Conservation (phyloP, 2,113 vertebrate genomes). For the Misgurnus mizolepis region DNA sequence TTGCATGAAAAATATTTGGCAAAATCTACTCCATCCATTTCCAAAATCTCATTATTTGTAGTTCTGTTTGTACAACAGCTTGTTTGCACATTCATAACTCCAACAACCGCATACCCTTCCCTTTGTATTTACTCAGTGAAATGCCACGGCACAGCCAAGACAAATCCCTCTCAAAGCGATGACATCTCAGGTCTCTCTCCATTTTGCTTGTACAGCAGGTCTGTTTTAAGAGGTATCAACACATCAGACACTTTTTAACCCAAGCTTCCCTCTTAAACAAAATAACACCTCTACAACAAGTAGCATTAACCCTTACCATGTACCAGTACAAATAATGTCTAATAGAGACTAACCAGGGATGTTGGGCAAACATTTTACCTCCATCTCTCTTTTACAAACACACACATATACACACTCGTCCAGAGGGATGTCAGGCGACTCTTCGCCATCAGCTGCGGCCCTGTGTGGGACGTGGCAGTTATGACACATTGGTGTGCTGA, state of each 20-base stretch:
- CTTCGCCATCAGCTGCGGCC: slow-evolving; percentile 13
- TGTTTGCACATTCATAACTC: neutral
- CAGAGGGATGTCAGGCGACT: slow-evolving; percentile 34
- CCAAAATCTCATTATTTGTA: neutral
- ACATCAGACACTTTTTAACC: neutral
- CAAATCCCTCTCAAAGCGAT: neutral
- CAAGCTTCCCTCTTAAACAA: neutral
- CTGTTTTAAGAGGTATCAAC: slow-evolving; percentile 16
- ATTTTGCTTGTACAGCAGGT: neutral
- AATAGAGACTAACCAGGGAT: slow-evolving; percentile 4
- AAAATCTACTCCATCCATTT: neutral
- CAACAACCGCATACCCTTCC: neutral
- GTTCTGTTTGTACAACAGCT: neutral
- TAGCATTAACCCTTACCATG: slow-evolving; percentile 18
- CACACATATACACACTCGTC: neutral
- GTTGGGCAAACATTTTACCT: neutral
- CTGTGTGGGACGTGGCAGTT: slow-evolving; percentile 41
- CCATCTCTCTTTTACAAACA: slow-evolving; percentile 8
- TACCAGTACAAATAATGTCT: slow-evolving; percentile 20
- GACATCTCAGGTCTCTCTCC: neutral
- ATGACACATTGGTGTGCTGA: slow-evolving; percentile 30
- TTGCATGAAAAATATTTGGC: neutral
- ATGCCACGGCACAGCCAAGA: neutral
- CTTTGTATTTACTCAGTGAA: neutral
- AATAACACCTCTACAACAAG: neutral